Conservation (phyloP, 2,888 invertebrate species). For the Xylocampa areola region DNA sequence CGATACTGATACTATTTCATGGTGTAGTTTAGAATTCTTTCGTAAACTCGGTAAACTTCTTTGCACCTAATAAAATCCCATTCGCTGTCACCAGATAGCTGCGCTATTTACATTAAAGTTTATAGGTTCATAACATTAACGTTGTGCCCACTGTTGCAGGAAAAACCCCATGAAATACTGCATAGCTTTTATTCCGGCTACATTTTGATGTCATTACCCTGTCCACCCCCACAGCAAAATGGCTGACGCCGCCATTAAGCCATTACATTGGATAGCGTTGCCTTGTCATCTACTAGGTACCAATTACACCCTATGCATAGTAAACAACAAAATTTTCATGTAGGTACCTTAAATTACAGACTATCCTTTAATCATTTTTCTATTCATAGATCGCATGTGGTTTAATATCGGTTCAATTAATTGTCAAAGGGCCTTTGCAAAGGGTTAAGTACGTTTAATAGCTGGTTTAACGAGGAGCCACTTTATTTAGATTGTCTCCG, state of each 20-base stretch:
- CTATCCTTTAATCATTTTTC: conserved; percentile 61
- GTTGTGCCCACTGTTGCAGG: conserved; percentile 47
- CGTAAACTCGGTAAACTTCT: conserved; percentile 45
- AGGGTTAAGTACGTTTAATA: conserved; percentile 77
- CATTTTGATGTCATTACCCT: conserved; percentile 70
- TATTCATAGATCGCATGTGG: conserved; percentile 56
- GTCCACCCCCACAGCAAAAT: conserved; percentile 63
- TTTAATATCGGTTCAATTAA: conserved; percentile 63
- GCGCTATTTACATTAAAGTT: conserved; percentile 55
- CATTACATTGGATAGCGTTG: conserved; percentile 66
- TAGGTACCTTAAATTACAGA: conserved; percentile 47
- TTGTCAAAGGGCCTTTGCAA: conserved; percentile 61
- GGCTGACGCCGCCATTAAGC: conserved; percentile 68
- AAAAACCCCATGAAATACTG: conserved; percentile 63
- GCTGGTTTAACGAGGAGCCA: conserved; percentile 74
- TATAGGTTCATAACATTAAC: conserved; percentile 51
- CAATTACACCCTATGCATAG: conserved; percentile 63
- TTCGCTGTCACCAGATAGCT: conserved; percentile 44
- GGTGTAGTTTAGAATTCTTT: conserved; percentile 26
- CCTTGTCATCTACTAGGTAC: conserved; percentile 72
- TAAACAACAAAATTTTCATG: conserved; percentile 53
- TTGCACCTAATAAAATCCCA: conserved; percentile 45
- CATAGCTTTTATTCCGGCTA: conserved; percentile 66
- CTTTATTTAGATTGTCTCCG: conserved; percentile 77
- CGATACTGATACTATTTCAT: conserved; percentile 42